Conservation (phyloP, 2,113 vertebrate species). For the Physeter macrocephalus region DNA sequence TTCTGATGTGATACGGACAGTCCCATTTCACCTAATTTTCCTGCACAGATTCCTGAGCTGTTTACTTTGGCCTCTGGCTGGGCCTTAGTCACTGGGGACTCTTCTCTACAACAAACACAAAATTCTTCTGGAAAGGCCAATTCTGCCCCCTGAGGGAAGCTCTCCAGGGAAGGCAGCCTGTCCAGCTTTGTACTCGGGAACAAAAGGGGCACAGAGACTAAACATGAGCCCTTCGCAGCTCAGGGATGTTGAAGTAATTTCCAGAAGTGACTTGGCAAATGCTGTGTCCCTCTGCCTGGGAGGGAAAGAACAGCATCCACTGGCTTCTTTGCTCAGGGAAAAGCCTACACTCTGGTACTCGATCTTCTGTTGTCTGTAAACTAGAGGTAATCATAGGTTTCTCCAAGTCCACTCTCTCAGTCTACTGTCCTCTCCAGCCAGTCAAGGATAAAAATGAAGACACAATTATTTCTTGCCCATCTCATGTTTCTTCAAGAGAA, state of each 20-base stretch:
- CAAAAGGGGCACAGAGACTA: too few species aligned
- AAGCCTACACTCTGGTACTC: background rate
- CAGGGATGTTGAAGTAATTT: background rate
- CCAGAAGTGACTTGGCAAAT: background rate
- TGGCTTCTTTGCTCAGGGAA: background rate
- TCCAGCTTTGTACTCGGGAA: background rate
- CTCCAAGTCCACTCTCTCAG: background rate
- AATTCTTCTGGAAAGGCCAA: background rate
- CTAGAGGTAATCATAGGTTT: accelerated
- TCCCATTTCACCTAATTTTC: background rate
- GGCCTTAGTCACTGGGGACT: background rate
- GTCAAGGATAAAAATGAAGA: background rate
- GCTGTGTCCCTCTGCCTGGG: accelerated
- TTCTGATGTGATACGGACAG: background rate
- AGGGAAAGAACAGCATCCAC: background rate
- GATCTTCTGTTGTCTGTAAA: accelerated
- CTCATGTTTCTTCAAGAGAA: background rate
- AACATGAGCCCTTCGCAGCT: background rate
- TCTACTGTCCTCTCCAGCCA: accelerated
- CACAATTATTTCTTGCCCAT: background rate
- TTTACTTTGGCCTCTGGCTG: background rate
- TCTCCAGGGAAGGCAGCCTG: background rate
- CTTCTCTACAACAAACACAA: background rate
- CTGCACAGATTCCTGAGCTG: background rate
- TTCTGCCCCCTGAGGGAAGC: background rate